Percentiles rank a stretch among this genome's conserved stretches.
Evolutionary conservation across 1,140 invertebrate genomes (phyloP).

Genomic region (Lutraria rhynchaena): DNA sequence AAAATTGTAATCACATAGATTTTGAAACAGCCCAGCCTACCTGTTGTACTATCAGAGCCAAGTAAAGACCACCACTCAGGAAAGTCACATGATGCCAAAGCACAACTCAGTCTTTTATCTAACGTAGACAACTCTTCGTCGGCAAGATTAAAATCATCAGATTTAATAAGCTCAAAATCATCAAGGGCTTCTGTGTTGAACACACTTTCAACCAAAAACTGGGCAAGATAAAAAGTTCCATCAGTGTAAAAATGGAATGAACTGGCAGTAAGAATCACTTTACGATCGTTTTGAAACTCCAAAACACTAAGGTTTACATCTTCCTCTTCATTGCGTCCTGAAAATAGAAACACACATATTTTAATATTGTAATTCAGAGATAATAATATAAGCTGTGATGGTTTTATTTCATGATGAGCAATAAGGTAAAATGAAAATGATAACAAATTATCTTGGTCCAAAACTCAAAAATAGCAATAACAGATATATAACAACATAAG

Average conservation of each 20-base stretch:
- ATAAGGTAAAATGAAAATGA: neutral
- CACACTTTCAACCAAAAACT: conserved; percentile 72
- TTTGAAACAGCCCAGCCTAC: too few relatives aligned
- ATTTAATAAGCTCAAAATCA: conserved; percentile 69
- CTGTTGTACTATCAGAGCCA: conserved; percentile 41
- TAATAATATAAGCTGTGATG: neutral
- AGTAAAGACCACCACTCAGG: conserved; percentile 69
- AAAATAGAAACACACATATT: neutral
- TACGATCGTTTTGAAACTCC: conserved; percentile 20
- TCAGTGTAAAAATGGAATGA: conserved; percentile 65
- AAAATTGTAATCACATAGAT: too few relatives aligned
- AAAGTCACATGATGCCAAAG: conserved; percentile 59
- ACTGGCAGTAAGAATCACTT: conserved; percentile 30
- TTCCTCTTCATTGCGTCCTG: conserved; percentile 61
- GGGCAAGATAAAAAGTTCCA: conserved; percentile 65
- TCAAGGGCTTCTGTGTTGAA: conserved; percentile 66
- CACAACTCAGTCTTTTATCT: conserved; percentile 64
- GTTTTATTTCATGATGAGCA: neutral
- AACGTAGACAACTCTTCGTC: conserved; percentile 71
- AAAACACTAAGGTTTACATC: conserved; percentile 56
- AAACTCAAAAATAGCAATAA: neutral
- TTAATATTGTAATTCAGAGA: neutral
- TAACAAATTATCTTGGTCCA: neutral
- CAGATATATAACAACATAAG: neutral
- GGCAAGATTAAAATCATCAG: conserved; percentile 71